A percentile compares a stretch with the other conserved stretches of the same genome.
Conservation (phyloP, 2,113 vertebrate genomes). For the Planiliza haematocheilus region DNA sequence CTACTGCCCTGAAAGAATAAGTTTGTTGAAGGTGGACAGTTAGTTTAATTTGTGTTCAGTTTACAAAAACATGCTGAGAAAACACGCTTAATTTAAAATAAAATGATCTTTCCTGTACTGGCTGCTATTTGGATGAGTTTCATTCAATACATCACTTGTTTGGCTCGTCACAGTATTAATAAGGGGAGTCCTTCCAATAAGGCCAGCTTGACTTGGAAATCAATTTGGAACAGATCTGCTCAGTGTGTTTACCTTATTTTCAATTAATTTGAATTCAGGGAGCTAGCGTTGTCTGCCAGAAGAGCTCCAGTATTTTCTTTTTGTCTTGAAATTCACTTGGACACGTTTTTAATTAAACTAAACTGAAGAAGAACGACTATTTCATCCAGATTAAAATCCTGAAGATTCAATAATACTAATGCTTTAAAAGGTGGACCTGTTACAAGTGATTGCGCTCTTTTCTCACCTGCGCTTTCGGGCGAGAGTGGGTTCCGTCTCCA, state of each 20-base stretch:
- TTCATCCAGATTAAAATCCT: not conserved
- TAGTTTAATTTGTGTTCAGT: not conserved
- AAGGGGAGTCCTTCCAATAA: slow-evolving; percentile 48
- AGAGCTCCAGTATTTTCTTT: slow-evolving; percentile 12
- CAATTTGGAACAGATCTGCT: slow-evolving; percentile 55
- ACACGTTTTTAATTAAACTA: slow-evolving; percentile 50
- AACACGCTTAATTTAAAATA: not conserved
- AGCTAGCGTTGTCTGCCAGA: slow-evolving; percentile 38
- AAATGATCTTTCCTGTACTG: slow-evolving; percentile 26
- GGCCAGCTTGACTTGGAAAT: slow-evolving; percentile 53
- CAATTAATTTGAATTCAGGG: slow-evolving; percentile 54
- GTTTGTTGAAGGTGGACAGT: not conserved
- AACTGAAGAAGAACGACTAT: slow-evolving; percentile 6
- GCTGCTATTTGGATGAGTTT: slow-evolving; percentile 39
- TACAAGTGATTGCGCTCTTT: not conserved
- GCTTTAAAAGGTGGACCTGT: not conserved
- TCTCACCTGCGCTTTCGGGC: slow-evolving; percentile 70
- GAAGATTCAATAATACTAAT: not conserved
- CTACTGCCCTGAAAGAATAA: not conserved
- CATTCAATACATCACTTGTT: slow-evolving; percentile 39
- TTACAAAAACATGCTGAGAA: not conserved
- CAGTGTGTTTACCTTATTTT: slow-evolving; percentile 59
- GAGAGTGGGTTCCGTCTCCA: slow-evolving; percentile 84
- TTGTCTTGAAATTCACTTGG: slow-evolving; percentile 45
- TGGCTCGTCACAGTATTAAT: slow-evolving; percentile 54